A percentile compares a stretch with the other conserved stretches of the same genome.
phyloP scores from a whole-genome alignment of 2,113 vertebrate genomes.

The Rhizomys pruinosus region DNA sequence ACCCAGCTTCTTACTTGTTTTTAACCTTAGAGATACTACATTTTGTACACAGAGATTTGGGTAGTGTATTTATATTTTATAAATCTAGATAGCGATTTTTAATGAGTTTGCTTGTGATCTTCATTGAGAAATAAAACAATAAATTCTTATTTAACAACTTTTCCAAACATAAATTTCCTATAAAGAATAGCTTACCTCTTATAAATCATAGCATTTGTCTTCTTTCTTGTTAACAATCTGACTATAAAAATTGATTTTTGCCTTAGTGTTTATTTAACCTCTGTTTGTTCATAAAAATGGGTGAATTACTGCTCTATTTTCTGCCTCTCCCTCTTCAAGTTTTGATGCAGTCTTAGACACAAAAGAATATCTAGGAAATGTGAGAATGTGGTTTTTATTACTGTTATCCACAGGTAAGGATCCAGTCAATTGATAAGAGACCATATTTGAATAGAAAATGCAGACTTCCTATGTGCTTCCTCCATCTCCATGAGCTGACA shows the following conservation, averaged over 20 bases:
- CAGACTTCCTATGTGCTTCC: neutral
- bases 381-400: neutral
- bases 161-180: neutral
- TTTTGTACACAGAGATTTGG: neutral
- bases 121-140: neutral
- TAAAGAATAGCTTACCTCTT: too few species aligned
- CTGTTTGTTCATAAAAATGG: neutral
- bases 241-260: too few species aligned
- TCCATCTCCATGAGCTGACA: too few species aligned
- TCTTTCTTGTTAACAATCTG: too few species aligned
- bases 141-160: too few species aligned
- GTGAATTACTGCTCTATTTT: neutral
- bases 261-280: neutral
- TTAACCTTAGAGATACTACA: neutral
- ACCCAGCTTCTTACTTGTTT: too few species aligned
- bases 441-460: neutral
- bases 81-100: neutral
- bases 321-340: neutral
- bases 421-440: neutral
- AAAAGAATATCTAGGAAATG: neutral
- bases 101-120: neutral
- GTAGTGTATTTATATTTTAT: neutral
- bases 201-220: too few species aligned
- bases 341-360: neutral
- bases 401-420: neutral